phyloP scores from a whole-genome alignment of 2,888 invertebrate species.

The Ornithoptera priamus region DNA sequence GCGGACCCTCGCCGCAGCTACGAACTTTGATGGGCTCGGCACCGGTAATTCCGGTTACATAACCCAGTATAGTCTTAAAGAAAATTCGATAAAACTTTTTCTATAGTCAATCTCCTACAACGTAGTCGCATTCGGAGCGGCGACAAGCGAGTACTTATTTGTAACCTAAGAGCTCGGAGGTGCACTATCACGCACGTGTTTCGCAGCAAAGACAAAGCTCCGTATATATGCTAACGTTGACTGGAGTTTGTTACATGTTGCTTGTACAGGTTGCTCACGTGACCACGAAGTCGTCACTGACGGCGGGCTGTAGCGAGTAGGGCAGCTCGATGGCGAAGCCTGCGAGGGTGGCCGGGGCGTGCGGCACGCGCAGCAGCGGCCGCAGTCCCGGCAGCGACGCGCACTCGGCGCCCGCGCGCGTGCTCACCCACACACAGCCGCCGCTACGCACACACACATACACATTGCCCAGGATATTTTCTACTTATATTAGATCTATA shows the following conservation, averaged over 20 bases:
- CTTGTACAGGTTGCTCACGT: constrained; percentile 36
- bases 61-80: no score
- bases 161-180: background rate
- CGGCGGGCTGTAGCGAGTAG: constrained; percentile 49
- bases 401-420: constrained; percentile 48
- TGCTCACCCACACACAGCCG: constrained; percentile 52
- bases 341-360: constrained; percentile 11
- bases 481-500: no score
- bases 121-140: background rate
- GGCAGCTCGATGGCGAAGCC: constrained; percentile 18
- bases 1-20: background rate
- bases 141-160: background rate
- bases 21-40: no score
- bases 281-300: constrained; percentile 42
- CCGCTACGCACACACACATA: constrained; percentile 40
- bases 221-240: background rate
- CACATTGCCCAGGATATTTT: no score
- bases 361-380: constrained; percentile 40
- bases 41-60: no score
- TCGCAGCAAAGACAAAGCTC: background rate
- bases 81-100: no score
- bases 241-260: background rate
- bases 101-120: background rate
- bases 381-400: constrained; percentile 48
- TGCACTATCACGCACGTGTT: background rate